phyloP scores from a whole-genome alignment of 1,140 invertebrate species.

The Leptinotarsa undecemlineata region DNA sequence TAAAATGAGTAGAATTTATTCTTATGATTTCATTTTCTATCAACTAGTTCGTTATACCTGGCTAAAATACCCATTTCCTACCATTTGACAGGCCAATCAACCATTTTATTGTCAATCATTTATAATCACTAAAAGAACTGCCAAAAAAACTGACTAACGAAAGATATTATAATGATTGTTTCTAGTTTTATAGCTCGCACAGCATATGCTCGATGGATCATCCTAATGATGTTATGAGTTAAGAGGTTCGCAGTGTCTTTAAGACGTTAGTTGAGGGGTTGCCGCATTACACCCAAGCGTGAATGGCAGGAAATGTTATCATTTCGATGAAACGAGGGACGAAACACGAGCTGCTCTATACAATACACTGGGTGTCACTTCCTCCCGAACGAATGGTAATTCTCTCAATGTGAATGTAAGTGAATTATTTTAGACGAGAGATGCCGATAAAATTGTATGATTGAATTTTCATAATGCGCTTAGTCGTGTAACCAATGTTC shows the following conservation, averaged over 20 bases:
- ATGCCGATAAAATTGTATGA: no score
- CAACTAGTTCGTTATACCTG: background rate
- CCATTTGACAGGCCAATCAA: conserved; percentile 13
- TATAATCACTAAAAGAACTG: conserved; percentile 6
- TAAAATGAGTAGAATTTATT: no score
- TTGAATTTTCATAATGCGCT: no score
- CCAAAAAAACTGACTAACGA: conserved; percentile 9
- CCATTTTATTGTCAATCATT: conserved; percentile 13
- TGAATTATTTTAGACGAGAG: no score
- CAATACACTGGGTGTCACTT: background rate
- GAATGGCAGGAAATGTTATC: conserved; percentile 8
- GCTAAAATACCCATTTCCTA: background rate
- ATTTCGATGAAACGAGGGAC: background rate
- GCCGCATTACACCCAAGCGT: background rate
- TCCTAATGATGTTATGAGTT: conserved; percentile 1
- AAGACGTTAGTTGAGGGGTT: conserved; percentile 11
- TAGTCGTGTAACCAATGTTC: no score
- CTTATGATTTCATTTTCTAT: background rate
- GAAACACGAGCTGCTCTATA: background rate
- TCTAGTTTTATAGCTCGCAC: background rate
- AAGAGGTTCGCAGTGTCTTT: conserved; percentile 23
- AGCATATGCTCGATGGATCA: conserved; percentile 9
- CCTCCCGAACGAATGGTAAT: no score
- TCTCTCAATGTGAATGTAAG: no score
- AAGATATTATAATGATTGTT: background rate